A percentile compares a stretch with the other conserved stretches of the same genome.
phyloP scores from a whole-genome alignment of 2,888 invertebrate genomes.

The Papilio elwesi region DNA sequence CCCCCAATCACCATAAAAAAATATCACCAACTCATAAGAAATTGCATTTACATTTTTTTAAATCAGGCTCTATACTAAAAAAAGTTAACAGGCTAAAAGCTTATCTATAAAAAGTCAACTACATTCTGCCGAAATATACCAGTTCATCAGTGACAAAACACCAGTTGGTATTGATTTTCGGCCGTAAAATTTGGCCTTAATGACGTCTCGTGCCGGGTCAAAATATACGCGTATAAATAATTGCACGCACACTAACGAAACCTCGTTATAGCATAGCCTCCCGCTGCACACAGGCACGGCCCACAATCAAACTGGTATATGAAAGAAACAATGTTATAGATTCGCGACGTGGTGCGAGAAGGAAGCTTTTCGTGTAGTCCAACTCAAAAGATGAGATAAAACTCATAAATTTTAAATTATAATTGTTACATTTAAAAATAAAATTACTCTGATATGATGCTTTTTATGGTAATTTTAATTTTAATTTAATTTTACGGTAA shows the following conservation, averaged over 20 bases:
- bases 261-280: slow-evolving; percentile 33
- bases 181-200: slow-evolving; percentile 29
- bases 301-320: slow-evolving; percentile 71
- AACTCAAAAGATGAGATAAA: slow-evolving; percentile 54
- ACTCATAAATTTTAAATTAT: slow-evolving; percentile 11
- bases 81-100: background rate
- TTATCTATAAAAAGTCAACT: slow-evolving; percentile 2
- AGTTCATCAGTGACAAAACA: background rate
- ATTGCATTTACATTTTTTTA: background rate
- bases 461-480: too few relatives aligned
- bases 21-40: background rate
- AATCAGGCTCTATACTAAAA: slow-evolving; percentile 11
- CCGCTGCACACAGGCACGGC: slow-evolving; percentile 44
- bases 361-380: slow-evolving; percentile 65
- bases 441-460: too few relatives aligned
- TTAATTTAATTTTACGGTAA: too few relatives aligned
- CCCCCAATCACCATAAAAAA: background rate
- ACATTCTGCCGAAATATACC: background rate
- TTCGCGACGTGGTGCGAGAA: slow-evolving; percentile 66
- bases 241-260: slow-evolving; percentile 48
- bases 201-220: slow-evolving; percentile 23
- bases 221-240: slow-evolving; percentile 44
- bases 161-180: slow-evolving; percentile 2
- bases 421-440: too few relatives aligned
- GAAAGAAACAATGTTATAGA: slow-evolving; percentile 76